Conservation (phyloP, 2,797 vertebrate genomes). For the Onychomys torridus region DNA sequence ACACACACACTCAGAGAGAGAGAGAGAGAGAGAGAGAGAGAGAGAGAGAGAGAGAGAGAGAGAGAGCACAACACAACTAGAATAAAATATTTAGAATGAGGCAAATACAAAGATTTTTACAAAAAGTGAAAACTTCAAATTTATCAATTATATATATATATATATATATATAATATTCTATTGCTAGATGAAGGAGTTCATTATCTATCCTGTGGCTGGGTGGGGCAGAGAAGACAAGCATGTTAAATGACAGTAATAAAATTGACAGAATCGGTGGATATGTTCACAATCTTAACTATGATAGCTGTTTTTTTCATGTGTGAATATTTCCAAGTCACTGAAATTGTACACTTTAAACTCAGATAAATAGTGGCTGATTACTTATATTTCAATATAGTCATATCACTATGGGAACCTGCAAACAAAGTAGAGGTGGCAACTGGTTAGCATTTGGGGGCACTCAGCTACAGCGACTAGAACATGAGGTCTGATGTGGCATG, state of each 20-base stretch:
- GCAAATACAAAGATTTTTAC: background rate
- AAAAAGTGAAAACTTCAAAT: background rate
- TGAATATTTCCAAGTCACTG: background rate
- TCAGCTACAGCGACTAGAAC: background rate
- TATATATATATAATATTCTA: no score
- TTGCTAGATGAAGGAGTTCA: background rate
- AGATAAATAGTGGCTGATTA: no score
- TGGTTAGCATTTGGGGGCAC: background rate
- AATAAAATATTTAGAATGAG: background rate
- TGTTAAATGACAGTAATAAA: background rate
- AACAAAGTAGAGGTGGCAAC: background rate
- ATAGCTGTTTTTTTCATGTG: background rate
- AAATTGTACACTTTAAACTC: background rate
- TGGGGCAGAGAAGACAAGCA: background rate
- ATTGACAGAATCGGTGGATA: no score
- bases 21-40: no score
- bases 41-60: no score
- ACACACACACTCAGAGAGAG: background rate
- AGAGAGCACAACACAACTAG: background rate
- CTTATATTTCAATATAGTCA: no score
- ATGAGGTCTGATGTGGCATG: background rate
- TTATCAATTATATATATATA: background rate
- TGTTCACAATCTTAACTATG: background rate
- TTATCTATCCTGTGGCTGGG: background rate
- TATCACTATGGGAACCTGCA: background rate